Percentiles rank a stretch among this genome's conserved stretches.
These are phyloP conservation scores for Cotesia congregata DNA, from an alignment of 2,888 invertebrate species.

Conservation along the genomic window DNA sequence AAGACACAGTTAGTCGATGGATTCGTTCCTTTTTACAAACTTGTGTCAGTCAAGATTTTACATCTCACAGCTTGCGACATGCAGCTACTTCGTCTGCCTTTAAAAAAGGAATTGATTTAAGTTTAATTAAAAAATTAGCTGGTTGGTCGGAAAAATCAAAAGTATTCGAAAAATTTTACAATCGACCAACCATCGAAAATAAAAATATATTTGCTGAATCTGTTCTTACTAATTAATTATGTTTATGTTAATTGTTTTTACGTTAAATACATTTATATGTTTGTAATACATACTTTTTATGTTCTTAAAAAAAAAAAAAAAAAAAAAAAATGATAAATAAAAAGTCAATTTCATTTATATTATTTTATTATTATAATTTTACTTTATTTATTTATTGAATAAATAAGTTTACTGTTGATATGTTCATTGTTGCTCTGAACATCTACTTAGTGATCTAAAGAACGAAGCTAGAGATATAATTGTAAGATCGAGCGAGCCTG, in stretches of 20 bases:
- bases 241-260: background rate
- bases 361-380: no score
- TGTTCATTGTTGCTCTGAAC: slow-evolving; percentile 21
- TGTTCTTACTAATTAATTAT: background rate
- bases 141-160: slow-evolving; percentile 38
- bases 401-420: slow-evolving; percentile 11
- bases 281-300: no score
- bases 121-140: slow-evolving; percentile 25
- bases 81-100: slow-evolving; percentile 28
- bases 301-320: no score
- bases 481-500: slow-evolving; percentile 7
- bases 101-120: slow-evolving; percentile 5
- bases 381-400: background rate
- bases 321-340: no score
- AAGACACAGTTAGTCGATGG: slow-evolving; percentile 18
- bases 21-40: slow-evolving; percentile 15
- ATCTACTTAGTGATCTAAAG: slow-evolving; percentile 27
- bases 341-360: no score
- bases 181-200: slow-evolving; percentile 27
- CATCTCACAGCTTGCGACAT: slow-evolving; percentile 27
- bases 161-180: slow-evolving; percentile 39
- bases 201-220: slow-evolving; percentile 15
- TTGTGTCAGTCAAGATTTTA: background rate
- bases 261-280: background rate
- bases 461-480: slow-evolving; percentile 20